A percentile compares a stretch with the other conserved stretches of the same genome.
phyloP scores from a whole-genome alignment of 2,888 invertebrate species.

The Calameuta filiformis region DNA sequence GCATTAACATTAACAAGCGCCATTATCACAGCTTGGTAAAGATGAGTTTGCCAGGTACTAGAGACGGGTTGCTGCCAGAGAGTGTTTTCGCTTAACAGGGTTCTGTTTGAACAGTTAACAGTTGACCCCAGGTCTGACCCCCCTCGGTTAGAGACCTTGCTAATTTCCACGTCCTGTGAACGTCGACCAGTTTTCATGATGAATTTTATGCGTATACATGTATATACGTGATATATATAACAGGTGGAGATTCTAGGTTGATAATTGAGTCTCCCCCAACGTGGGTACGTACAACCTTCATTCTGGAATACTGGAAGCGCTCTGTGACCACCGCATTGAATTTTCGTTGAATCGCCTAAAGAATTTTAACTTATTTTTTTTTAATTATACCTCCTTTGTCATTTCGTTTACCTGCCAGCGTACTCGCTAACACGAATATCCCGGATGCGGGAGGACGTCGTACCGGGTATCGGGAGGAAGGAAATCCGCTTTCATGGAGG shows the following conservation, averaged over 20 bases:
- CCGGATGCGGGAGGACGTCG: not conserved
- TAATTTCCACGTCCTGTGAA: conserved; percentile 34
- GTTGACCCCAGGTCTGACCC: not conserved
- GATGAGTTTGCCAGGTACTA: not conserved
- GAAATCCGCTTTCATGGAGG: too few species aligned
- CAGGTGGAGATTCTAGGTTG: not conserved
- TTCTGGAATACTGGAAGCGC: not conserved
- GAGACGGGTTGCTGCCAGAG: not conserved
- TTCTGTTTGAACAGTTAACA: not conserved
- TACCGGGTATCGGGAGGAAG: too few species aligned
- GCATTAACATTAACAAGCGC: not conserved
- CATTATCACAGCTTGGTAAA: conserved; percentile 5
- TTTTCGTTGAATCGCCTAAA: not conserved
- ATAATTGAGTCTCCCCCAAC: not conserved
- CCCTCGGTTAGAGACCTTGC: conserved; percentile 16
- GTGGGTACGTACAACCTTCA: not conserved
- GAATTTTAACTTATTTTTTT: not conserved
- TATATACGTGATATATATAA: not conserved
- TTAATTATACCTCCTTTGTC: not conserved
- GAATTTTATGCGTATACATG: not conserved
- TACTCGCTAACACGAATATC: not conserved
- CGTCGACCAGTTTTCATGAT: conserved; percentile 15
- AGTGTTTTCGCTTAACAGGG: not conserved
- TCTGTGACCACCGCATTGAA: not conserved
- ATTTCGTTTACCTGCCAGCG: not conserved